A percentile compares a stretch with the other conserved stretches of the same genome.
These are phyloP conservation scores for Melinopterus prodromus DNA, from an alignment of 2,888 invertebrate genomes.

Conservation along the genomic window DNA sequence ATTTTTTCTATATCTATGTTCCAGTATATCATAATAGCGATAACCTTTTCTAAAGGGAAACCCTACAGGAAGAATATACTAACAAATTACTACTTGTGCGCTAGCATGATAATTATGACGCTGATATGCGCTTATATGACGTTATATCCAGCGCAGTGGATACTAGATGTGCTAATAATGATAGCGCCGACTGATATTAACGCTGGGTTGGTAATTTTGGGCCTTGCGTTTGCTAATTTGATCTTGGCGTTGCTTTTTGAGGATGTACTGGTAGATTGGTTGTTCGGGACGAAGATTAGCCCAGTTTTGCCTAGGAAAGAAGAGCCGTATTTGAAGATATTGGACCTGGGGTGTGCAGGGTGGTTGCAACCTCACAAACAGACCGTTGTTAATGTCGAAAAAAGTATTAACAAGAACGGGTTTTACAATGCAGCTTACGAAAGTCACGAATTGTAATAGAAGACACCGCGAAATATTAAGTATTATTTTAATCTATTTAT, in stretches of 20 bases:
- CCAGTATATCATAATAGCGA: slow-evolving; percentile 71
- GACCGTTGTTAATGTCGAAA: background rate
- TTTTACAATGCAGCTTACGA: background rate
- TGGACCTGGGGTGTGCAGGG: slow-evolving; percentile 19
- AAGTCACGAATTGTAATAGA: background rate
- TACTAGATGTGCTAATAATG: slow-evolving; percentile 68
- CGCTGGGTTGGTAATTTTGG: slow-evolving; percentile 58
- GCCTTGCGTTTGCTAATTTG: slow-evolving; percentile 65
- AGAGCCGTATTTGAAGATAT: slow-evolving; percentile 28
- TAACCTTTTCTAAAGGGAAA: slow-evolving; percentile 72
- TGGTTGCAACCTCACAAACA: slow-evolving; percentile 12
- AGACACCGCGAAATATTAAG: background rate
- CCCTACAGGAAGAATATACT: slow-evolving; percentile 71
- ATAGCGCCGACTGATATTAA: slow-evolving; percentile 68
- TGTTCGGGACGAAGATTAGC: slow-evolving; percentile 64
- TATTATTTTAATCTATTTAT: background rate
- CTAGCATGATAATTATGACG: slow-evolving; percentile 62
- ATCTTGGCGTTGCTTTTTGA: slow-evolving; percentile 66
- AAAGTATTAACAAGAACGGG: background rate
- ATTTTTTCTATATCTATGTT: slow-evolving; percentile 70
- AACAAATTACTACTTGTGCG: slow-evolving; percentile 65
- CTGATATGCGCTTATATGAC: slow-evolving; percentile 64
- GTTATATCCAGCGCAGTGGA: slow-evolving; percentile 61
- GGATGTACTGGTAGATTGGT: slow-evolving; percentile 65
- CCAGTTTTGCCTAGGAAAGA: slow-evolving; percentile 57